Evolutionary conservation across 2,888 invertebrate species (phyloP).

Genomic region (Apantesis nais): DNA sequence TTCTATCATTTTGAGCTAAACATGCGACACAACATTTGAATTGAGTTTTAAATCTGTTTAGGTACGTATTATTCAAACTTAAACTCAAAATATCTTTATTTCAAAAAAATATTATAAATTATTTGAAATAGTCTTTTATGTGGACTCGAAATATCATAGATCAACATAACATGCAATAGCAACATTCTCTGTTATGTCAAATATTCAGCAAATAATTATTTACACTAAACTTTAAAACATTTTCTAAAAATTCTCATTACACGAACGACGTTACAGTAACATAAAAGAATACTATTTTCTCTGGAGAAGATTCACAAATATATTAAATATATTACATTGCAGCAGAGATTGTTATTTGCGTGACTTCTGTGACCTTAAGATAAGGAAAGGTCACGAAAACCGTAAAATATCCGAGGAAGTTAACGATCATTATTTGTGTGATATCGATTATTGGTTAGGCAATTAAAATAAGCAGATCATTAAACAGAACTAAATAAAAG

Average conservation of each 20-base stretch:
- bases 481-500: conserved; percentile 14
- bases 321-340: conserved; percentile 17
- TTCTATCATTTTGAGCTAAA: neutral
- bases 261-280: neutral
- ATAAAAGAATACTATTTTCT: neutral
- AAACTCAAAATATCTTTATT: too few species aligned
- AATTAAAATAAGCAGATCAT: conserved; percentile 27
- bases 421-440: conserved; percentile 17
- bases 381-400: conserved; percentile 38
- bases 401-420: conserved; percentile 30
- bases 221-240: neutral
- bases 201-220: too few species aligned
- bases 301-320: neutral
- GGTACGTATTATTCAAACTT: too few species aligned
- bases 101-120: too few species aligned
- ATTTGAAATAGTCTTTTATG: too few species aligned
- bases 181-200: too few species aligned
- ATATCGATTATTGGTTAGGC: conserved; percentile 17
- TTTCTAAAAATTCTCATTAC: neutral
- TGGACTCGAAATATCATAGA: too few species aligned
- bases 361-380: conserved; percentile 31
- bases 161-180: too few species aligned
- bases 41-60: neutral
- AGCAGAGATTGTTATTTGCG: conserved; percentile 28
- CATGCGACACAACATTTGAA: neutral